These are phyloP conservation scores for Xylocopa sonorina DNA, from an alignment of 1,140 invertebrate species.

Conservation along the genomic window DNA sequence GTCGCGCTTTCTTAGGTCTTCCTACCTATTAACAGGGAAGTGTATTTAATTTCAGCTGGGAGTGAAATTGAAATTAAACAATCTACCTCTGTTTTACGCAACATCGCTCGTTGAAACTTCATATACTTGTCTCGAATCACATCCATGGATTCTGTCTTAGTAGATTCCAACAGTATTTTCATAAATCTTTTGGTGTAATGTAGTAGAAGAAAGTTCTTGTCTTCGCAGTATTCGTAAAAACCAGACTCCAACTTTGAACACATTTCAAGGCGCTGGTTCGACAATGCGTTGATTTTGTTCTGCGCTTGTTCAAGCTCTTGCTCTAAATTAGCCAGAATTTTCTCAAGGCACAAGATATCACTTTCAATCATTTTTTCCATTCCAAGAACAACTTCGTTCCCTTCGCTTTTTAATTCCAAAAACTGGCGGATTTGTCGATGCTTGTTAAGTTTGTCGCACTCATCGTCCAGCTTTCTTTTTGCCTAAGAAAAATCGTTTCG, in stretches of 20 bases:
- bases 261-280: background rate
- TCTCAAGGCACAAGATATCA: constrained; percentile 21
- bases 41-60: background rate
- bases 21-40: background rate
- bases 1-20: background rate
- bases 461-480: constrained; percentile 25
- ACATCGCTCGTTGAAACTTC: constrained; percentile 32
- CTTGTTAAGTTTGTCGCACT: constrained; percentile 5
- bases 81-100: constrained; percentile 13
- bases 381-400: background rate
- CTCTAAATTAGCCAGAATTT: constrained; percentile 2
- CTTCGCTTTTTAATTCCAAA: constrained; percentile 5
- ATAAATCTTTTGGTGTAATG: background rate
- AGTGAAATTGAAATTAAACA: background rate
- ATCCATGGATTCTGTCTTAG: constrained; percentile 29
- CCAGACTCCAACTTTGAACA: constrained; percentile 1
- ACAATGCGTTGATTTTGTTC: background rate
- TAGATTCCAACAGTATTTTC: constrained; percentile 31
- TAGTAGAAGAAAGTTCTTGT: background rate
- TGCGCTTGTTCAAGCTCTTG: background rate
- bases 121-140: background rate
- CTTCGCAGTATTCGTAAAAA: constrained; percentile 25
- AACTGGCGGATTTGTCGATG: background rate
- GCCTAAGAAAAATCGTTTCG: background rate
- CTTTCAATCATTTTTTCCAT: background rate